A percentile compares a stretch with the other conserved stretches of the same genome.
Evolutionary conservation across 2,888 invertebrate species (phyloP).

Genomic region (Odontocolon sp.): DNA sequence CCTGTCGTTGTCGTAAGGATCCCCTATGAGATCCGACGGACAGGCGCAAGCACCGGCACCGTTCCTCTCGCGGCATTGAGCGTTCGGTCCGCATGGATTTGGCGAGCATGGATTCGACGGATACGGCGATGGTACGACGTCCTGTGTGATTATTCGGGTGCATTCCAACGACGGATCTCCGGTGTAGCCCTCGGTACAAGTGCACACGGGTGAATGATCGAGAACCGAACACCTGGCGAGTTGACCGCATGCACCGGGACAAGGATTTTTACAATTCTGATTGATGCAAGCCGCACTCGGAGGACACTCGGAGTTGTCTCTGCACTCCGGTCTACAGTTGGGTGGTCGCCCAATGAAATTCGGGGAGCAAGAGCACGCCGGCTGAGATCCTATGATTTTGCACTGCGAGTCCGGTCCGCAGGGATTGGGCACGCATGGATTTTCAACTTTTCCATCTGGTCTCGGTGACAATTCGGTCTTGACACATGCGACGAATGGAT

Average conservation of each 20-base stretch:
- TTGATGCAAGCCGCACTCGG: conserved; percentile 91
- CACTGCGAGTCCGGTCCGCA: conserved; percentile 93
- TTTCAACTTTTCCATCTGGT: conserved; percentile 79
- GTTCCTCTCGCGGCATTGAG: conserved; percentile 91
- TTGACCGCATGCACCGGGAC: conserved; percentile 89
- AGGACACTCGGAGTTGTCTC: conserved; percentile 90
- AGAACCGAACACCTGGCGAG: conserved; percentile 92
- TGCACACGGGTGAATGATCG: conserved; percentile 91
- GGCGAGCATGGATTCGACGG: conserved; percentile 89
- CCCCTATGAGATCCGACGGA: conserved; percentile 89
- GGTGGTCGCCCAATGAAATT: conserved; percentile 93
- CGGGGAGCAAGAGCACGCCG: conserved; percentile 91
- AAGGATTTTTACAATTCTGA: conserved; percentile 92
- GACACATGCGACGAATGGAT: conserved; percentile 88
- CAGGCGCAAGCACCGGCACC: conserved; percentile 94
- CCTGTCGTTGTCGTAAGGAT: conserved; percentile 87
- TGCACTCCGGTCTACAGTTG: conserved; percentile 92
- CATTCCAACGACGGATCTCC: conserved; percentile 88
- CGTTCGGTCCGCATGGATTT: conserved; percentile 92
- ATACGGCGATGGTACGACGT: conserved; percentile 69
- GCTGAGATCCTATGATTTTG: conserved; percentile 89
- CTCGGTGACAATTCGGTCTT: conserved; percentile 80
- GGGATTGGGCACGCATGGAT: conserved; percentile 91
- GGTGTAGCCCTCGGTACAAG: conserved; percentile 90
- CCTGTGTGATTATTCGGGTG: too few relatives aligned